phyloP scores from a whole-genome alignment of 2,888 invertebrate species.

The Apodemia zela region DNA sequence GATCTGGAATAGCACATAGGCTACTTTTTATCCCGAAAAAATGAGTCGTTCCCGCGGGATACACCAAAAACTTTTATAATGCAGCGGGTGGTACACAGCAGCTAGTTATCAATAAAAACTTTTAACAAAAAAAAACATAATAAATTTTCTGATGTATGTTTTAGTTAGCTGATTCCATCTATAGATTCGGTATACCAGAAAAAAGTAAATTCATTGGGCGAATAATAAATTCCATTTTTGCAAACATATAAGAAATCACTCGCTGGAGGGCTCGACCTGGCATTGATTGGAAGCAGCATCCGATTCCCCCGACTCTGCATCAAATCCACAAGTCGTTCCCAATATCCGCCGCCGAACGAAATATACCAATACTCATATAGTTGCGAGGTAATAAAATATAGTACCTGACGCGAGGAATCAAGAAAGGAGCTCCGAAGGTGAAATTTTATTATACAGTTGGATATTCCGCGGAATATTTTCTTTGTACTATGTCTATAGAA shows the following conservation, averaged over 20 bases:
- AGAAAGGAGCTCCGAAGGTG: constrained; percentile 30
- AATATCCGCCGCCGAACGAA: constrained; percentile 46
- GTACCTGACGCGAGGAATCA: constrained; percentile 37
- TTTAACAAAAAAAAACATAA: no score
- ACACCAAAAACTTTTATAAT: no score
- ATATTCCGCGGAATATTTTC: constrained; percentile 7
- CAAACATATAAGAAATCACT: constrained; percentile 29
- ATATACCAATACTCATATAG: constrained; percentile 38
- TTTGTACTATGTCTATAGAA: background rate
- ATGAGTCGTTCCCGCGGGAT: no score
- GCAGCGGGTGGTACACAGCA: no score
- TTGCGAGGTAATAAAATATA: constrained; percentile 49
- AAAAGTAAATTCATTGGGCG: background rate
- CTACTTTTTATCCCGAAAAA: no score
- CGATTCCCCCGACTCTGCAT: constrained; percentile 30
- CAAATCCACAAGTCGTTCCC: constrained; percentile 49
- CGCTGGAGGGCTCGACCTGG: constrained; percentile 28
- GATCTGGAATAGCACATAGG: no score
- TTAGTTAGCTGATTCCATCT: background rate
- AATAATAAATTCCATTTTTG: constrained; percentile 28
- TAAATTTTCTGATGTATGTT: background rate
- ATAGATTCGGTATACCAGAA: background rate
- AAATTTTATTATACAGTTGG: constrained; percentile 20
- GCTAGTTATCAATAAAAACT: no score
- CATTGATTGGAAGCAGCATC: constrained; percentile 31